A percentile compares a stretch with the other conserved stretches of the same genome.
Evolutionary conservation across 2,888 invertebrate species (phyloP).

Genomic region (Pimpla rufipes): DNA sequence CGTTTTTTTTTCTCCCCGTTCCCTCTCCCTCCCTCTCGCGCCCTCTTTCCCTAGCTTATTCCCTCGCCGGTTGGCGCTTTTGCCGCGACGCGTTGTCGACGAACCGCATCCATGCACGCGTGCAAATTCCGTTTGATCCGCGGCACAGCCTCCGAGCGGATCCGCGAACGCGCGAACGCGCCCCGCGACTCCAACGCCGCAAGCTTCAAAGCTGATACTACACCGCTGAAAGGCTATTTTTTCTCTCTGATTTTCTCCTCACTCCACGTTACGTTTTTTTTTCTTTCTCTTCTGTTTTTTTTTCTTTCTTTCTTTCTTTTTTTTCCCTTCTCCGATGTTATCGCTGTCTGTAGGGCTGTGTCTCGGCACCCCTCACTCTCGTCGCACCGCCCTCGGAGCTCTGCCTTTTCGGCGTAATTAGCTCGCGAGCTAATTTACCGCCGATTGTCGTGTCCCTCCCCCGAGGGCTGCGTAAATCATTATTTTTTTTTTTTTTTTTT

Average conservation of each 20-base stretch:
- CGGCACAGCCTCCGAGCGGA: conserved; percentile 45
- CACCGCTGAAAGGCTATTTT: conserved; percentile 53
- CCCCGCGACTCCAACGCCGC: conserved; percentile 10
- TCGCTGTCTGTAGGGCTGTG: conserved; percentile 34
- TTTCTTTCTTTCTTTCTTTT: conserved; percentile 4
- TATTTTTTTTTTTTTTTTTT: neutral
- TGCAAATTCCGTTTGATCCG: conserved; percentile 66
- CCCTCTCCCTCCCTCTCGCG: neutral
- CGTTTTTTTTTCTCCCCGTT: conserved; percentile 7
- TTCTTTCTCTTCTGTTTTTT: conserved; percentile 6
- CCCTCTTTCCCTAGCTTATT: conserved; percentile 45
- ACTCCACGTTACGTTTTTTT: conserved; percentile 15
- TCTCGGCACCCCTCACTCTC: conserved; percentile 61
- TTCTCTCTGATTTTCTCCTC: conserved; percentile 39
- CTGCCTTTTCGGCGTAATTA: conserved; percentile 78
- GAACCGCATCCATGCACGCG: conserved; percentile 30
- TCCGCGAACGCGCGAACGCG: conserved; percentile 45
- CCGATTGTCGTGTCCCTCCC: conserved; percentile 74
- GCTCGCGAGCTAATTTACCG: conserved; percentile 81
- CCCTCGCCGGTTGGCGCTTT: conserved; percentile 36
- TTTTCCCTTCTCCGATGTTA: conserved; percentile 40
- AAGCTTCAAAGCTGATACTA: conserved; percentile 61
- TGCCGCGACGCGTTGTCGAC: conserved; percentile 35
- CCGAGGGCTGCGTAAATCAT: conserved; percentile 35
- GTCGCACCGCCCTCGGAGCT: conserved; percentile 71